Percentiles rank a stretch among this genome's conserved stretches.
phyloP scores from a whole-genome alignment of 2,113 vertebrate genomes.

The Tilapia sparmanii region DNA sequence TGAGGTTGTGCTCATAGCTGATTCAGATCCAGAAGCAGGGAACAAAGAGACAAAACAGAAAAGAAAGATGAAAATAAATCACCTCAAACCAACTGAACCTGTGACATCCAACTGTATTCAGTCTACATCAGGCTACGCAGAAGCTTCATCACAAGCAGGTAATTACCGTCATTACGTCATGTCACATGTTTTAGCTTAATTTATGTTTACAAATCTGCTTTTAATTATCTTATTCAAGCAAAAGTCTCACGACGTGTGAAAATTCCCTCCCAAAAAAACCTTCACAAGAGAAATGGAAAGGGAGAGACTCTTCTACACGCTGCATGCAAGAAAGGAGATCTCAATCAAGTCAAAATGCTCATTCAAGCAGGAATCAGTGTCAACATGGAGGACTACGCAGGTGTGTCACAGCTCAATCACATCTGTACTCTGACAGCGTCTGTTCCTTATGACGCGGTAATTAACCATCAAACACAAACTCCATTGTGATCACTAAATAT shows the following conservation, averaged over 20 bases:
- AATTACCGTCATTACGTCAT: neutral
- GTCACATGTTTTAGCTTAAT: neutral
- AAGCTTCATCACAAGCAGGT: neutral
- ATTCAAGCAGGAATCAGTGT: slow-evolving; percentile 75
- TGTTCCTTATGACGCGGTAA: neutral
- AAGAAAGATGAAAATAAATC: neutral
- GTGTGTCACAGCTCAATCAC: slow-evolving; percentile 42
- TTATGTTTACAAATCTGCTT: neutral
- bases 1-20: neutral
- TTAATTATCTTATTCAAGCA: neutral
- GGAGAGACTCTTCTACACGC: slow-evolving; percentile 77
- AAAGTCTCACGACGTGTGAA: neutral
- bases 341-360: slow-evolving; percentile 68
- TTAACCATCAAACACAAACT: neutral
- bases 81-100: neutral
- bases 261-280: neutral
- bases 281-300: slow-evolving; percentile 56
- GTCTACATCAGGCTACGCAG: neutral
- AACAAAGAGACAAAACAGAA: neutral
- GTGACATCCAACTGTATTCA: neutral
- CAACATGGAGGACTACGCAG: slow-evolving; percentile 78
- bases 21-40: neutral
- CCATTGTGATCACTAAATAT: neutral
- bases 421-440: neutral
- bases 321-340: slow-evolving; percentile 72